Evolutionary conservation across 1,140 invertebrate genomes (phyloP), one percentile per base, ranked within the genome.

Genomic region (Camponotus pennsylvanicus): DNA sequence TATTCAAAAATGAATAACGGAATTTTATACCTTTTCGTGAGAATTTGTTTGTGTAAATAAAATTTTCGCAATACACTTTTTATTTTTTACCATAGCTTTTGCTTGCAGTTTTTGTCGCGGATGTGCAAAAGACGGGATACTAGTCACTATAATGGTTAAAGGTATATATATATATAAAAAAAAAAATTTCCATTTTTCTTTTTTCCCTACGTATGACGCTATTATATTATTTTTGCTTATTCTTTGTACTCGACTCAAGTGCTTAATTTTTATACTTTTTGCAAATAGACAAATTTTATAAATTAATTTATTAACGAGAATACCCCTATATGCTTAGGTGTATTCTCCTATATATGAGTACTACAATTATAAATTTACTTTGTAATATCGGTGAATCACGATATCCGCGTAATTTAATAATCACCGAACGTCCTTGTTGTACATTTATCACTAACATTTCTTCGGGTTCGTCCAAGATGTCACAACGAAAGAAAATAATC

Each of bases 331-430:
- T 27, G 27, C 27, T 27, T 27, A 27, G 27, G 27, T 27, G 27
- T 27, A 27, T 27, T 27, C 27, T 27, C 27, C 21, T 21, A 27
- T 1, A 27, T 27, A 27, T 27, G 1, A 27, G 27, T 27, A 27
- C 27, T 2, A 32, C 27, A 40, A 13, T 69, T 49, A 6, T 52
- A 18, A 52, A 15, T 21, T 64, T 88, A 92, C 92, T 89, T 67
- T 70, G 78, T 11, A 94, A 86, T 45, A 91, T 87, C 0, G 93
- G 94, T 7, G 91, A 78, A 76, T 94, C 93, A 59, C 91, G 88
- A 40, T 59, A 87, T 32, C 87, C 90, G 8, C 37, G 73, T 6
- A 94, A 49, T 21, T 73, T 85, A n/a, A 95, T 78, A 5, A 75
- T 40, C 13, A 94, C 32, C 2, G 89, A 45, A 27, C 84, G 91